Evolutionary conservation across 2,797 vertebrate genomes (phyloP).

Genomic region (Tamandua tetradactyla): DNA sequence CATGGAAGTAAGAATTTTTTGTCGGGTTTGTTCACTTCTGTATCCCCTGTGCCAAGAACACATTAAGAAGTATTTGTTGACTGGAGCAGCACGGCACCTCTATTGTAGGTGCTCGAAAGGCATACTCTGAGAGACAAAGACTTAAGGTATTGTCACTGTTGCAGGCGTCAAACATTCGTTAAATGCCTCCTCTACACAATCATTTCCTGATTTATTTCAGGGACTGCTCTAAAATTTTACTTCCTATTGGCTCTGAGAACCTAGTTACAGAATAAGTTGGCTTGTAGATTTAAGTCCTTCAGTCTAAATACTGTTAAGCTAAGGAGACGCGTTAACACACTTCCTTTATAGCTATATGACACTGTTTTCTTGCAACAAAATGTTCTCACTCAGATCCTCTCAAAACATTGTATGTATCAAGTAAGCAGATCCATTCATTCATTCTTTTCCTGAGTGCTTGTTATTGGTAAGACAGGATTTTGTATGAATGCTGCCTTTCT

Average conservation of each 20-base stretch:
- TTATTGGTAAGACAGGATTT: conserved; percentile 13
- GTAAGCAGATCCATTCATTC: not conserved
- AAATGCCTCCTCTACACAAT: not conserved
- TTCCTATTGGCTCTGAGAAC: conserved; percentile 17
- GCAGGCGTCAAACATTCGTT: not conserved
- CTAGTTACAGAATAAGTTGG: not conserved
- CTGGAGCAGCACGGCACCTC: not conserved
- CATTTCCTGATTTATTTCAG: conserved; percentile 22
- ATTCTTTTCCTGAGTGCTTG: not conserved
- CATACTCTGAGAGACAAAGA: not conserved
- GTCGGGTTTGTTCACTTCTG: not conserved
- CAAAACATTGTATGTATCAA: conserved; percentile 8
- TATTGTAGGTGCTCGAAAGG: not conserved
- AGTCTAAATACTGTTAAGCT: not conserved
- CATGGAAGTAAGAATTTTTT: not conserved
- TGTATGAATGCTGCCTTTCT: not conserved
- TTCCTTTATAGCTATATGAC: not conserved
- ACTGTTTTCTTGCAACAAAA: not conserved
- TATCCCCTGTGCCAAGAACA: not conserved
- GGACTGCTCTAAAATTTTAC: conserved; percentile 1
- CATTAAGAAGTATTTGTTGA: not conserved
- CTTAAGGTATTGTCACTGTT: not conserved
- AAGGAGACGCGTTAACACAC: not conserved
- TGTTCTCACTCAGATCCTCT: not conserved
- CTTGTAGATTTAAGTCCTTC: conserved; percentile 25